These are phyloP conservation scores for Poeciliopsis infans DNA, from an alignment of 2,797 vertebrate species.

Conservation along the genomic window DNA sequence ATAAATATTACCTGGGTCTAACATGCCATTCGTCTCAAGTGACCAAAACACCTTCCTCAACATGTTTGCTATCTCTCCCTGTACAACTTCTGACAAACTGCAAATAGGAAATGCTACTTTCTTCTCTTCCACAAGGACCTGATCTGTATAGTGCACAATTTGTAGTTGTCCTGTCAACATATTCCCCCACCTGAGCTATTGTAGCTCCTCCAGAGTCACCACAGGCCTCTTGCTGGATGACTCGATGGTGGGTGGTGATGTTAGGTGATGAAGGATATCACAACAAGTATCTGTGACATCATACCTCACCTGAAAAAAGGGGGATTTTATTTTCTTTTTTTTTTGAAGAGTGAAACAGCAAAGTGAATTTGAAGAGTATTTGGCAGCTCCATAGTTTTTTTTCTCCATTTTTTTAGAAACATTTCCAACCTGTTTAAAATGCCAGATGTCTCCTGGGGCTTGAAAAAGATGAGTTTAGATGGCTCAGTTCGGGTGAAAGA, in stretches of 20 bases:
- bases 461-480: slow-evolving; percentile 48
- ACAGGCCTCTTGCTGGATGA: neutral
- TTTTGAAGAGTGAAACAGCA: slow-evolving; percentile 26
- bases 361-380: slow-evolving; percentile 60
- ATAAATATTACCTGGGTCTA: neutral
- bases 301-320: neutral
- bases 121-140: neutral
- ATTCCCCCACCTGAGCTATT: neutral
- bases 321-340: neutral
- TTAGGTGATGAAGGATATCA: neutral
- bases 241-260: neutral
- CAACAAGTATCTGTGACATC: neutral
- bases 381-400: slow-evolving; percentile 46
- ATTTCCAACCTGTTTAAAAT: slow-evolving; percentile 56
- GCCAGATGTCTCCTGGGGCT: slow-evolving; percentile 55
- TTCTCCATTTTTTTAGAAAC: slow-evolving; percentile 27
- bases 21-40: neutral
- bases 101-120: neutral
- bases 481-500: slow-evolving; percentile 63
- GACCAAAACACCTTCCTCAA: neutral
- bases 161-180: neutral
- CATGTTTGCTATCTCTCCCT: neutral
- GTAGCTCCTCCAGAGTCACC: neutral
- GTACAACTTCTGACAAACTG: neutral
- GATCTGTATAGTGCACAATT: neutral